These are phyloP conservation scores for Bufo bufo DNA, from an alignment of 2,113 vertebrate species.

Conservation along the genomic window DNA sequence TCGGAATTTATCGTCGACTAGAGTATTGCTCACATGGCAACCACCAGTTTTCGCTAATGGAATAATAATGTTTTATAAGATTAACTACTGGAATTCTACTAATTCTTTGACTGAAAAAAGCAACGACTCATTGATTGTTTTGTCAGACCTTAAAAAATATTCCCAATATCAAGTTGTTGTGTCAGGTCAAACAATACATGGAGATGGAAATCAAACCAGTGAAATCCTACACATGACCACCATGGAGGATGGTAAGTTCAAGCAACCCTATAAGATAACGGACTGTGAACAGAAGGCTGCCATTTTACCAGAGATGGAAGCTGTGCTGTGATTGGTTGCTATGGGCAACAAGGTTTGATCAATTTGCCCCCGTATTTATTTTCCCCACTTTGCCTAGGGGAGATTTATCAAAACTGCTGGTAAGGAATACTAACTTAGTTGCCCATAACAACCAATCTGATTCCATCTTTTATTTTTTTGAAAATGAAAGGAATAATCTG, in stretches of 20 bases:
- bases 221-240: slow-evolving; percentile 80
- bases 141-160: slow-evolving; percentile 75
- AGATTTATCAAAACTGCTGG: no score
- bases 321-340: no score
- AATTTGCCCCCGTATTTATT: no score
- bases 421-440: no score
- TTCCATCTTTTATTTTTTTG: no score
- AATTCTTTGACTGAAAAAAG: slow-evolving; percentile 74
- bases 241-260: slow-evolving; percentile 76
- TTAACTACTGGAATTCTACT: slow-evolving; percentile 77
- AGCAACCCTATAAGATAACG: background rate
- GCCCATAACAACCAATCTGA: no score
- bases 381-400: no score
- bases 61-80: slow-evolving; percentile 72
- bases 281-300: no score
- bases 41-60: slow-evolving; percentile 75
- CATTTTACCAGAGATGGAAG: no score
- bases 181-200: slow-evolving; percentile 71
- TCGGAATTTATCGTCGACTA: slow-evolving; percentile 74
- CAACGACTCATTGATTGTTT: slow-evolving; percentile 59
- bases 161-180: slow-evolving; percentile 71
- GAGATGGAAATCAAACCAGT: slow-evolving; percentile 75
- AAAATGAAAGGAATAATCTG: no score
- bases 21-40: slow-evolving; percentile 76
- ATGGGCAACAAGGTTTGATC: no score